Conservation (phyloP, 2,797 vertebrate species). For the Sarcophilus harrisii region DNA sequence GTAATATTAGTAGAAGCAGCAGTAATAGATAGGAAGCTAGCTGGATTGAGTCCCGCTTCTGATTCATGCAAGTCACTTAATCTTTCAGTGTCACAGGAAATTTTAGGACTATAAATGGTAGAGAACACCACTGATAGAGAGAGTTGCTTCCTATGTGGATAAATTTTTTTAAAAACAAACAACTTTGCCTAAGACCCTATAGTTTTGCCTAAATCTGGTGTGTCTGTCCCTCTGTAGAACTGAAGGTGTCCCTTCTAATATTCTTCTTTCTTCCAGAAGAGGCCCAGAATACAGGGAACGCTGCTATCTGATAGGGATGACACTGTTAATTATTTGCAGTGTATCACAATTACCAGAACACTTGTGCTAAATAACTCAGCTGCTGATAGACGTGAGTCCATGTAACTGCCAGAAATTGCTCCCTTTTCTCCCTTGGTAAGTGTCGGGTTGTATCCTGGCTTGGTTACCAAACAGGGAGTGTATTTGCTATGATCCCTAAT, state of each 20-base stretch:
- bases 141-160: background rate
- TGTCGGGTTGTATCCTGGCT: slow-evolving; percentile 2
- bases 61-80: background rate
- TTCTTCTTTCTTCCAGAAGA: background rate
- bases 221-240: background rate
- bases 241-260: background rate
- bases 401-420: background rate
- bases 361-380: slow-evolving; percentile 31
- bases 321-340: slow-evolving; percentile 50
- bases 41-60: background rate
- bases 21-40: background rate
- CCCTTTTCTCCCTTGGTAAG: background rate
- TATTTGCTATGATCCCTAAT: background rate
- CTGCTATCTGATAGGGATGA: slow-evolving; percentile 52
- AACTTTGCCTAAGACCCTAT: background rate
- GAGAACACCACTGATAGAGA: background rate
- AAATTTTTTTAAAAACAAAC: background rate
- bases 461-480: slow-evolving; percentile 36
- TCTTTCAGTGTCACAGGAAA: background rate
- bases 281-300: background rate
- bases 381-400: slow-evolving; percentile 17
- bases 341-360: slow-evolving; percentile 54
- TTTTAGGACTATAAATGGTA: background rate
- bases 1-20: background rate
- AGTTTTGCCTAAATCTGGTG: background rate